Base-by-base conservation (phyloP, 2,888 invertebrate species). In the Tridacna gigas region DNA sequence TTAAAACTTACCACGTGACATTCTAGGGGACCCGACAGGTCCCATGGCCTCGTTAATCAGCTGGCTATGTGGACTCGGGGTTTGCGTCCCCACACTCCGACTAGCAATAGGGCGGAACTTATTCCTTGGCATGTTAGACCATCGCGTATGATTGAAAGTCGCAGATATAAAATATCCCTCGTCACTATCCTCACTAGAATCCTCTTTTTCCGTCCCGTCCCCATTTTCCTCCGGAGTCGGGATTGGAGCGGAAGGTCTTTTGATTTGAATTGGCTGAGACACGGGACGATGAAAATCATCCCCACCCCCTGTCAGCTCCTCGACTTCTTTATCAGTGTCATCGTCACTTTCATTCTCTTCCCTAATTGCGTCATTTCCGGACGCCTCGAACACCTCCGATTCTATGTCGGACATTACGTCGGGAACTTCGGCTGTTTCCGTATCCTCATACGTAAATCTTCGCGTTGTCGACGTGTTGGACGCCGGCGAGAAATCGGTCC, bases 401-500 rank as follows among this genome's bases (percentile, higher is more conserved):
- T 86, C 89, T 11, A 81, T 74, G 56, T 74, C 67, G 45, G 77
- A 71, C 65, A 83, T 80, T 26, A 56, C 51, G 25, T 75, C 74
- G 22, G 74, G 48, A 11, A 22, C 47, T 22, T 79, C 82, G 0
- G 66, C 20, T 26, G 74, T 74, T 22, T 77, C 76, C 56, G 80
- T 76, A 25, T 74, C 77, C 47, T 91, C 92, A 84, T 91, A 92
- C 15, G 89, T 89, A 82, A 92, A 92, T 26, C 82, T 80, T 22
- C 82, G 77, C 12, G 82, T 69, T 0, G 74, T 75, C 7, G 88
- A 83, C 37, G 83, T 83, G 47, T 80, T 82, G 11, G 86, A 87
- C 18, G 91, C 91, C 22, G 93, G 92, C 1, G 93, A 92, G 65
- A 82, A 88, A 76, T 92, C 93, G 0, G 93, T 92, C 65, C 89